A percentile compares a stretch with the other conserved stretches of the same genome.
phyloP scores from a whole-genome alignment of 2,113 vertebrate species.

The Halcyon malimbica region DNA sequence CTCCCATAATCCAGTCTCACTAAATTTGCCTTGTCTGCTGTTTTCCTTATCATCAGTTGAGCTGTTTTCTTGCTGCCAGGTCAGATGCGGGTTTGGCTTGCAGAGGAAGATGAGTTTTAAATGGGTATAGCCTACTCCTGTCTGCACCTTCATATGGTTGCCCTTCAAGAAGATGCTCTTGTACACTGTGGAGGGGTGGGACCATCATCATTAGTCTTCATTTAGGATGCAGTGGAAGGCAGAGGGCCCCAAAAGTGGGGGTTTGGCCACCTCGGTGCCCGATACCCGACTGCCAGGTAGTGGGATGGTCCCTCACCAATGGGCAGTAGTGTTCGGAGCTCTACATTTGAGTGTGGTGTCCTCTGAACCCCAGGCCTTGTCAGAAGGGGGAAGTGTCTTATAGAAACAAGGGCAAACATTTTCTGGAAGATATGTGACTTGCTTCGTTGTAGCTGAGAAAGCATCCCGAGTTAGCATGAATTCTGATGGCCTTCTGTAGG shows the following conservation, averaged over 20 bases:
- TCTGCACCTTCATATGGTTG: not conserved
- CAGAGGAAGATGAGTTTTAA: constrained; percentile 36
- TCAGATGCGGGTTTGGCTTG: constrained; percentile 57
- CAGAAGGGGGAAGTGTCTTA: accelerated
- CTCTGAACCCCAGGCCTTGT: not conserved
- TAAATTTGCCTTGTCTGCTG: constrained; percentile 70
- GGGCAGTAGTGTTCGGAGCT: not conserved
- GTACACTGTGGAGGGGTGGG: not conserved
- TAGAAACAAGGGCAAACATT: not conserved
- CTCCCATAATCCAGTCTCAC: constrained; percentile 66
- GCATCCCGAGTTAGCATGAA: accelerated
- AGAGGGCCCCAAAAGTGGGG: not conserved
- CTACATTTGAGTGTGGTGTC: accelerated
- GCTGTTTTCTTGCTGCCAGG: constrained; percentile 59
- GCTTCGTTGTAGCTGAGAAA: not conserved
- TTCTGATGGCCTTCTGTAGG: not conserved
- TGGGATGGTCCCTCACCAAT: not conserved
- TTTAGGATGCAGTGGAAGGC: not conserved
- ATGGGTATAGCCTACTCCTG: not conserved
- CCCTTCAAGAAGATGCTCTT: constrained; percentile 8
- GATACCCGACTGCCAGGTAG: not conserved
- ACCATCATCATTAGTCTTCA: not conserved
- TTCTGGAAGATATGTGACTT: not conserved
- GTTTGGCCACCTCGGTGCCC: not conserved
- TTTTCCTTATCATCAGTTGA: constrained; percentile 76